Evolutionary conservation across 1,140 invertebrate genomes (phyloP), one percentile per base, ranked within the genome.

Genomic region (Akabosia matsudoensis): DNA sequence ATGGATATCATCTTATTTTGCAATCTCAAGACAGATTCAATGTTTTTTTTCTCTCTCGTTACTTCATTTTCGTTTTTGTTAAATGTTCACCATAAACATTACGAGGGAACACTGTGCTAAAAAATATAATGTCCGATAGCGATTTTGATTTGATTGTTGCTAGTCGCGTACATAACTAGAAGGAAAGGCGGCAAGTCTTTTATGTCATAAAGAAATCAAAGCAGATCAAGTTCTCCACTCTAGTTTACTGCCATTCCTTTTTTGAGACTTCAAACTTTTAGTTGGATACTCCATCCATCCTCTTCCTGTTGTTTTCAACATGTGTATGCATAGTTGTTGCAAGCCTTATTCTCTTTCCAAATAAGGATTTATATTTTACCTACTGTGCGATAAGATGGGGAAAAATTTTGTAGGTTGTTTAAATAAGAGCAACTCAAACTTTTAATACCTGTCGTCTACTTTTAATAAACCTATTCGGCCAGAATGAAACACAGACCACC

Each of bases 151-250:
- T n/a, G n/a, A n/a, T n/a, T n/a, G n/a, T n/a, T n/a, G n/a, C n/a
- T n/a, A n/a, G n/a, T n/a, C 37, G 37, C 18, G 18, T 18, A 18
- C 18, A 45, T 45, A 45, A 18, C 37, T 45, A 45, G 37, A 45
- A 45, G 37, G 37, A 61, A 28, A 7, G 61, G 61, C 61, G 61
- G 61, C 61, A 67, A 30, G 31, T n/a, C 31, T 61, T 61, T 67
- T 28, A 67, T 67, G 61, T 67, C 61, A 67, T 67, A 67, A 67
- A 67, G 61, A 67, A 67, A 67, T 67, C 61, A 67, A 67, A 67
- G 61, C 61, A 67, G 61, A 67, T 67, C 61, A 67, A 67, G 61
- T 67, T 67, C 61, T 67, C 61, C 61, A 67, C 61, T 67, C 61
- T 67, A 67, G 7, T 67, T 67, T 67, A 67, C 31, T 67, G 30